These are phyloP conservation scores for Mya arenaria DNA, from an alignment of 1,140 invertebrate genomes.

Conservation along the genomic window DNA sequence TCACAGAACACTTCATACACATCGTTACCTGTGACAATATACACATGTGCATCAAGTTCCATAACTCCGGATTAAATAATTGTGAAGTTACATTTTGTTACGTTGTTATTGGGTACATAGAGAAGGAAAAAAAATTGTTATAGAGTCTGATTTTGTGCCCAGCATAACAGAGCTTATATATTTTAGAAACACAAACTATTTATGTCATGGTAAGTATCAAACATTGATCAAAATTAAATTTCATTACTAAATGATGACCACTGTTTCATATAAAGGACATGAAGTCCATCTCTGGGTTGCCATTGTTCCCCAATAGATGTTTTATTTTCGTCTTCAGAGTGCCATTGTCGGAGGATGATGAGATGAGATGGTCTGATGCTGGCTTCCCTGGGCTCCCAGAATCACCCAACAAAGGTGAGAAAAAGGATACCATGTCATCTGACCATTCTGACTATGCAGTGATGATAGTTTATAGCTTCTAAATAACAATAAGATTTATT, in stretches of 20 bases:
- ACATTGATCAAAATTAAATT: neutral
- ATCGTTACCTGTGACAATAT: too few relatives aligned
- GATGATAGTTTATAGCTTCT: neutral
- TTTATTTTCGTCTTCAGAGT: neutral
- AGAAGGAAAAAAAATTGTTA: too few relatives aligned
- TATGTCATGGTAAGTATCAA: neutral
- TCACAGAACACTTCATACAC: too few relatives aligned
- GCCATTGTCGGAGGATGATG: slow-evolving; percentile 35
- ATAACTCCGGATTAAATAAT: too few relatives aligned
- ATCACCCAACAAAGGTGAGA: neutral
- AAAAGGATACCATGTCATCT: neutral
- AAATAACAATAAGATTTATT: neutral
- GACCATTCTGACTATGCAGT: neutral
- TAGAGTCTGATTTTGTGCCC: neutral
- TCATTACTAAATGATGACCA: neutral
- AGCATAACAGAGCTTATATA: neutral
- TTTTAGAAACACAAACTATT: neutral
- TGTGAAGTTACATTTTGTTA: too few relatives aligned
- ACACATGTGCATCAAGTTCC: too few relatives aligned
- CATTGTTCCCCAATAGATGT: neutral
- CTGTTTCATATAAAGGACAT: neutral
- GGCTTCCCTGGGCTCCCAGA: slow-evolving; percentile 6
- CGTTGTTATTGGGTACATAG: too few relatives aligned
- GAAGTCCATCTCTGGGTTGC: neutral
- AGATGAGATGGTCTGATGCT: slow-evolving; percentile 16